Evolutionary conservation across 2,888 invertebrate species (phyloP).

Genomic region (Himalopsyche tibetana): DNA sequence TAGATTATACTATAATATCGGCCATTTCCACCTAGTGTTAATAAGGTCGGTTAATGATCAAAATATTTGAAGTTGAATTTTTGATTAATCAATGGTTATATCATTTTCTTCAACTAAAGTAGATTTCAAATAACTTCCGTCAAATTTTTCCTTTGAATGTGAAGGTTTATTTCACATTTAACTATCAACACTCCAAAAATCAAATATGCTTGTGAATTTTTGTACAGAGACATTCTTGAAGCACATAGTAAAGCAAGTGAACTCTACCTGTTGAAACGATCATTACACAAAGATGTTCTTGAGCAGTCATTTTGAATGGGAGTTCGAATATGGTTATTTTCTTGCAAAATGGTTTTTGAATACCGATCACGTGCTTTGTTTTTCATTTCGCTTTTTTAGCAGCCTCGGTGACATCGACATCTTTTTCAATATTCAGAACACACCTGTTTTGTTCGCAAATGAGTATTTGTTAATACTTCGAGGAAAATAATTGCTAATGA

Average conservation of each 20-base stretch:
- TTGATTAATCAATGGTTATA: too few relatives aligned
- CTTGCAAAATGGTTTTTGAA: conserved; percentile 55
- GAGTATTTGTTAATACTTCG: background rate
- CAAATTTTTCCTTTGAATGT: too few relatives aligned
- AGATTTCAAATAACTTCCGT: too few relatives aligned
- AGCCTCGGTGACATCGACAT: background rate
- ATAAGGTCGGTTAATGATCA: too few relatives aligned
- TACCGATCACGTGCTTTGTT: conserved; percentile 51
- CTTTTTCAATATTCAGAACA: conserved; percentile 36
- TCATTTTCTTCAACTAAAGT: too few relatives aligned
- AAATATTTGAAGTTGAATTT: too few relatives aligned
- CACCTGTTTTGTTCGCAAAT: conserved; percentile 4
- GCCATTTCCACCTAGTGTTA: too few relatives aligned
- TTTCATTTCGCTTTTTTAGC: conserved; percentile 47
- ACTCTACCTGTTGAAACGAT: background rate
- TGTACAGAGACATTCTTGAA: too few relatives aligned
- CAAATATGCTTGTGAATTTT: too few relatives aligned
- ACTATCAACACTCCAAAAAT: too few relatives aligned
- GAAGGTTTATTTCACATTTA: too few relatives aligned
- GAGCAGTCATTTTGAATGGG: background rate
- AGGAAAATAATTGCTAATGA: background rate
- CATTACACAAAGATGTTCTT: background rate
- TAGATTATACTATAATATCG: too few relatives aligned
- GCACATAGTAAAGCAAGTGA: background rate
- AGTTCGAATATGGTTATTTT: conserved; percentile 43